Percentiles rank a stretch among this genome's conserved stretches.
Conservation (phyloP, 2,797 vertebrate genomes). For the Champsocephalus esox region DNA sequence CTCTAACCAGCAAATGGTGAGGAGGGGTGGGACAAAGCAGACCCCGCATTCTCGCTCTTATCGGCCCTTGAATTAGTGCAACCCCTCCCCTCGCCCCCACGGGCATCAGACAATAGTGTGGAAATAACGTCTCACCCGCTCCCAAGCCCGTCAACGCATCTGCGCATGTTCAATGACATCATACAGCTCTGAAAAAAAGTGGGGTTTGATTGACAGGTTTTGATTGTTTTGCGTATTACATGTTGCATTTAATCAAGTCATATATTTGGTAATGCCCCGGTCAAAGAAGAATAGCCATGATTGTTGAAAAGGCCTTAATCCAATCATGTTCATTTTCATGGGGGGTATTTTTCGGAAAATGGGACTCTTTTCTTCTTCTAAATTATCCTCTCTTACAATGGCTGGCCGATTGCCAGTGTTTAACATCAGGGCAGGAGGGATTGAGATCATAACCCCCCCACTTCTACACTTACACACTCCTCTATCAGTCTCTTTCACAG, state of each 20-base stretch:
- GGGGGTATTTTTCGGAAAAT: conserved; percentile 63
- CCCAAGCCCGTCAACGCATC: conserved; percentile 49
- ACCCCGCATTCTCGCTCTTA: conserved; percentile 72
- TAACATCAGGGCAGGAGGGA: conserved; percentile 52
- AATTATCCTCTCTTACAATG: conserved; percentile 61
- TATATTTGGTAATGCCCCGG: conserved; percentile 63
- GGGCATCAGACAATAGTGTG: conserved; percentile 78
- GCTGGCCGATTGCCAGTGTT: conserved; percentile 58
- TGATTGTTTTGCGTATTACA: conserved; percentile 53
- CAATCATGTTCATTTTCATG: conserved; percentile 79
- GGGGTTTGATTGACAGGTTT: conserved; percentile 18
- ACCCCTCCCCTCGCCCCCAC: conserved; percentile 57
- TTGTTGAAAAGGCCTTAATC: conserved; percentile 68
- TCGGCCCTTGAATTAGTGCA: conserved; percentile 80
- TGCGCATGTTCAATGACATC: conserved; percentile 66
- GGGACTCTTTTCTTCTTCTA: conserved; percentile 50
- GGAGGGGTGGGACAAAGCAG: conserved; percentile 82
- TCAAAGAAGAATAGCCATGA: conserved; percentile 56
- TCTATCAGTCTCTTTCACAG: conserved; percentile 52
- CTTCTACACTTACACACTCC: conserved; percentile 33
- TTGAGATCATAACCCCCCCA: conserved; percentile 28
- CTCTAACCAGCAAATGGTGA: conserved; percentile 82
- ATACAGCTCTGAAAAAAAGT: conserved; percentile 32
- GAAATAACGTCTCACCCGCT: conserved; percentile 79
- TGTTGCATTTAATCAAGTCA: conserved; percentile 62